Conservation (phyloP, 2,113 vertebrate species). For the Silurus meridionalis region DNA sequence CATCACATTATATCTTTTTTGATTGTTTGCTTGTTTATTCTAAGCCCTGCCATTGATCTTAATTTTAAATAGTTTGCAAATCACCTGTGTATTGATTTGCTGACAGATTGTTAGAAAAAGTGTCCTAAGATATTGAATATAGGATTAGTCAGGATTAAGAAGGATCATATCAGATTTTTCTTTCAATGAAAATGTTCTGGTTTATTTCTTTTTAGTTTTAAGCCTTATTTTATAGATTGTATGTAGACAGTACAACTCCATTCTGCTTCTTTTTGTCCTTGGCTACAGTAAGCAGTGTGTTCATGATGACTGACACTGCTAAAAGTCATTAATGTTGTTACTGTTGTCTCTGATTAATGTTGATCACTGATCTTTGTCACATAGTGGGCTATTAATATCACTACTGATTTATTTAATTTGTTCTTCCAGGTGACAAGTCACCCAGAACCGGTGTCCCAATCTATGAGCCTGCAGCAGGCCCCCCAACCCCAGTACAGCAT, state of each 20-base stretch:
- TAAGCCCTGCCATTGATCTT: neutral
- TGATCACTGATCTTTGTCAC: conserved; percentile 14
- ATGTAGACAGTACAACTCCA: neutral
- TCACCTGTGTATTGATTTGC: neutral
- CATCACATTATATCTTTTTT: neutral
- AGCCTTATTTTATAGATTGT: neutral
- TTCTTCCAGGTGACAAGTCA: conserved; percentile 79
- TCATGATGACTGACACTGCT: conserved; percentile 26
- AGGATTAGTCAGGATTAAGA: neutral
- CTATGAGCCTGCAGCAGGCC: conserved; percentile 79
- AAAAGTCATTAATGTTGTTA: conserved; percentile 39
- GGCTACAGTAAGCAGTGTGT: conserved; percentile 13
- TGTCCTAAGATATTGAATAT: neutral
- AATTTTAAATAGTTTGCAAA: neutral
- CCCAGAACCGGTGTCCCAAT: conserved; percentile 83
- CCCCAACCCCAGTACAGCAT: conserved; percentile 85
- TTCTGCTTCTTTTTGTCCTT: conserved; percentile 7
- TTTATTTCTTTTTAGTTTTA: neutral
- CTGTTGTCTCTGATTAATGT: conserved; percentile 20
- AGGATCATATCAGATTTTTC: neutral
- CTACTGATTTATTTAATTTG: conserved; percentile 12
- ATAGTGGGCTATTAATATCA: conserved; percentile 6
- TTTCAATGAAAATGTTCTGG: neutral
- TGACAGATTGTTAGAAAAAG: neutral
- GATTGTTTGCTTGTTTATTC: neutral